Evolutionary conservation across 2,113 vertebrate genomes (phyloP).

Genomic region (Empidonax traillii): DNA sequence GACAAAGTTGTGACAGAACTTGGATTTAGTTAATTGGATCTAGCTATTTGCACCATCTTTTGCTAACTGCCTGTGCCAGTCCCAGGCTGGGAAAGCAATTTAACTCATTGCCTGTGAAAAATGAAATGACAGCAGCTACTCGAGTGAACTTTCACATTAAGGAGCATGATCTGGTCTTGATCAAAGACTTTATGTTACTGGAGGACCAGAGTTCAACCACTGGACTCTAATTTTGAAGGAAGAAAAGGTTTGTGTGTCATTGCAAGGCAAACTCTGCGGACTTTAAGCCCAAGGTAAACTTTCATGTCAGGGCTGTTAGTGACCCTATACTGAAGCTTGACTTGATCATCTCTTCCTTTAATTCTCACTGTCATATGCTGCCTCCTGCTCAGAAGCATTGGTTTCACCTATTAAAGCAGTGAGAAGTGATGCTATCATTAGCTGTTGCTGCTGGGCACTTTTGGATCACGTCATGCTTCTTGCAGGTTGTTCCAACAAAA

Average conservation of each 20-base stretch:
- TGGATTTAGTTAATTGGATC: constrained; percentile 46
- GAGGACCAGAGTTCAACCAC: constrained; percentile 29
- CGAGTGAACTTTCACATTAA: constrained; percentile 29
- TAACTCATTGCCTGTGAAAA: constrained; percentile 41
- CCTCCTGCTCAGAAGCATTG: background rate
- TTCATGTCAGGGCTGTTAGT: background rate
- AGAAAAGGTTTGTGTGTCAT: background rate
- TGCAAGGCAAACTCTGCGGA: background rate
- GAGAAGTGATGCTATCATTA: constrained; percentile 23
- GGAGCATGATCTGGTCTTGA: background rate
- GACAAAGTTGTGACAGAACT: background rate
- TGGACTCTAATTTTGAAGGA: background rate
- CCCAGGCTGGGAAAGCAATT: background rate
- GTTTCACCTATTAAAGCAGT: background rate
- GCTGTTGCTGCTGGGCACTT: background rate
- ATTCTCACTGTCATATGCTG: background rate
- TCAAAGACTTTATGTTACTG: constrained; percentile 20
- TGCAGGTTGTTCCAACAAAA: background rate
- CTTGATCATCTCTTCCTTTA: background rate
- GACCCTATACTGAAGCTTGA: background rate
- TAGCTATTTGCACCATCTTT: background rate
- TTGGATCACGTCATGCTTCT: background rate
- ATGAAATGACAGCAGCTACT: constrained; percentile 46
- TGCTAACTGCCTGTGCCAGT: background rate
- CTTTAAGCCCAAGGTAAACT: background rate